Base-by-base conservation (phyloP, 2,888 invertebrate genomes). In the Orthonevra nobilis region DNA sequence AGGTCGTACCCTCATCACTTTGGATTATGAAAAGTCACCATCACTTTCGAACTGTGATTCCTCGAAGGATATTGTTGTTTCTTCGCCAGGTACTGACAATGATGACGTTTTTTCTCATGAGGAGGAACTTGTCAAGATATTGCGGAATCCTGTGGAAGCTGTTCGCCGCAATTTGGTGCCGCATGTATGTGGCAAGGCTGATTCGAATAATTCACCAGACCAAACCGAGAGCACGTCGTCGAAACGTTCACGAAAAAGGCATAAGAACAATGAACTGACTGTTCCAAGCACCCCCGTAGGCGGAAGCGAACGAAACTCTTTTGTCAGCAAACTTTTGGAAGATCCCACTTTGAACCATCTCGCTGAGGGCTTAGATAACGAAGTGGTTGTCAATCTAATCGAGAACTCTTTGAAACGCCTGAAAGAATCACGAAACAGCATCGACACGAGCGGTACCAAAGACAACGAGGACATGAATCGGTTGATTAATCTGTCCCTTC, bases 81-180 rank as follows among this genome's bases (percentile, higher is more conserved):
- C 70, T 42, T 63, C 64, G 44, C 74, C 44, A 15, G 69, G 7
- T 2, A 10, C 32, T 10, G 30, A n/a, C 7, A 66, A 54, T 2
- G 50, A 68, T 3, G 83, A 83, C 12, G 82, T 86, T 50, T 82
- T 88, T 32, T 85, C 87, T 2, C 88, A 88, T 63, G 88, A 88
- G 38, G 86, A 87, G 19, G 91, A 92, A 82, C 87, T 93, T 40
- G 88, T 90, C 50, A 90, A 91, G 81, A 90, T 93, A 79, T 85
- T 94, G 34, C 90, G 90, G 81, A 93, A 94, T 88, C 94, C 94
- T 0, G 94, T 94, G 5, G 94, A 94, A 90, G 94, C 94, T 10
- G 93, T 94, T 2, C 91, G 91, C 84, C 90, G 92, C 82, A 94
- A 94, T 87, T 89, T 94, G 81, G 92, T 94, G 84, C 94, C 94